Evolutionary conservation across 2,113 vertebrate species (phyloP).

Genomic region (Oreocharis arfaki): DNA sequence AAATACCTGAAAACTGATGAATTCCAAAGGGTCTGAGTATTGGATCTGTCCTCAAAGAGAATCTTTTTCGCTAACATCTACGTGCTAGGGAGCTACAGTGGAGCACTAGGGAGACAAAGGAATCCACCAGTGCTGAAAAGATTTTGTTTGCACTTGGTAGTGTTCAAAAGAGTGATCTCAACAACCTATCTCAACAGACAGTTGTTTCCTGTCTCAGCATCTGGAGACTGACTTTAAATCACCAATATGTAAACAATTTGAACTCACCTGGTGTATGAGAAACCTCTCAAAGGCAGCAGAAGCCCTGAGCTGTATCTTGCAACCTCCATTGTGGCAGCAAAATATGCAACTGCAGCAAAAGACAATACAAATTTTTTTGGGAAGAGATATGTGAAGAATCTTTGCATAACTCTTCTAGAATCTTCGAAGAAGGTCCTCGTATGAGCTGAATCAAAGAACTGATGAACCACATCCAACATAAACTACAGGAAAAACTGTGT

Average conservation of each 20-base stretch:
- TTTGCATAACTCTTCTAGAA: background rate
- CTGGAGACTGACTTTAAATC: background rate
- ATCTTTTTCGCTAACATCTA: background rate
- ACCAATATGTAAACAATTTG: background rate
- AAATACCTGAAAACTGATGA: background rate
- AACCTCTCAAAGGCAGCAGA: background rate
- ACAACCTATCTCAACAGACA: background rate
- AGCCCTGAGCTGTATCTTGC: background rate
- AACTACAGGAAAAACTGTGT: background rate
- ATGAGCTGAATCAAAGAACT: background rate
- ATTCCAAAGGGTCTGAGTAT: background rate
- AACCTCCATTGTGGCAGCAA: background rate
- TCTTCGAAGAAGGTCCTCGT: background rate
- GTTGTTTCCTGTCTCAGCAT: background rate
- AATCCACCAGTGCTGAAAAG: background rate
- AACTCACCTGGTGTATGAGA: background rate
- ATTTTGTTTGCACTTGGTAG: background rate
- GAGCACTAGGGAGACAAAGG: background rate
- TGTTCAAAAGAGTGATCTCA: background rate
- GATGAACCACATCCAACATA: background rate
- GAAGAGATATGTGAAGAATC: background rate
- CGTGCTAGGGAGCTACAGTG: no score
- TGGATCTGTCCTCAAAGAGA: background rate
- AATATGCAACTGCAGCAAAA: background rate
- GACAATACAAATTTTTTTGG: background rate